Conservation (phyloP, 2,113 vertebrate species). For the Phylloscopus trochilus region DNA sequence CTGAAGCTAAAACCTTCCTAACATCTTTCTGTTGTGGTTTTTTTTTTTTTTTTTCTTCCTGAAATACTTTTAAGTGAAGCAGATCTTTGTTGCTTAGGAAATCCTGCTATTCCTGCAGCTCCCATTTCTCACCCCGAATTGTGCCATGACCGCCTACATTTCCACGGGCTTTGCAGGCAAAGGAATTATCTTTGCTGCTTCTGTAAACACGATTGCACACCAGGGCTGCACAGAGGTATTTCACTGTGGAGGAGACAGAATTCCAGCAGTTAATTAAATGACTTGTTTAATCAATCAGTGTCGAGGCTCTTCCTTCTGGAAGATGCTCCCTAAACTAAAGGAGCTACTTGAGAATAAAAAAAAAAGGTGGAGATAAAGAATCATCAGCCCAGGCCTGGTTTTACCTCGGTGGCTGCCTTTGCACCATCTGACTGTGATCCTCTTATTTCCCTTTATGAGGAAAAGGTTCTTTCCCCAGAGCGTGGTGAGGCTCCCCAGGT, state of each 20-base stretch:
- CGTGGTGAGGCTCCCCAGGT: not conserved
- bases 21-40: not conserved
- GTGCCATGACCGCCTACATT: not conserved
- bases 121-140: not conserved
- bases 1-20: not conserved
- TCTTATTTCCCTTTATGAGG: not conserved
- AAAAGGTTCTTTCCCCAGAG: not conserved
- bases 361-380: not conserved
- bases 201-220: not conserved
- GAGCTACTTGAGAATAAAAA: not conserved
- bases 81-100: constrained; percentile 52
- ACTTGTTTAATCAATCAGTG: not conserved
- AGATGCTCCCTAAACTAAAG: not conserved
- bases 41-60: not conserved
- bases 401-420: not conserved
- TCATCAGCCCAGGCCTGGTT: not conserved
- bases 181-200: not conserved
- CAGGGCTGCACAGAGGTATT: not conserved
- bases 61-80: constrained; percentile 26
- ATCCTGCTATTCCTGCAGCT: constrained; percentile 44
- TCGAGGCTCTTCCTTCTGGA: not conserved
- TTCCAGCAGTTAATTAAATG: not conserved
- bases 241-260: not conserved
- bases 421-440: not conserved
- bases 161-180: not conserved